Base-by-base conservation (phyloP, 2,113 vertebrate species). In the Hystrix brachyura region DNA sequence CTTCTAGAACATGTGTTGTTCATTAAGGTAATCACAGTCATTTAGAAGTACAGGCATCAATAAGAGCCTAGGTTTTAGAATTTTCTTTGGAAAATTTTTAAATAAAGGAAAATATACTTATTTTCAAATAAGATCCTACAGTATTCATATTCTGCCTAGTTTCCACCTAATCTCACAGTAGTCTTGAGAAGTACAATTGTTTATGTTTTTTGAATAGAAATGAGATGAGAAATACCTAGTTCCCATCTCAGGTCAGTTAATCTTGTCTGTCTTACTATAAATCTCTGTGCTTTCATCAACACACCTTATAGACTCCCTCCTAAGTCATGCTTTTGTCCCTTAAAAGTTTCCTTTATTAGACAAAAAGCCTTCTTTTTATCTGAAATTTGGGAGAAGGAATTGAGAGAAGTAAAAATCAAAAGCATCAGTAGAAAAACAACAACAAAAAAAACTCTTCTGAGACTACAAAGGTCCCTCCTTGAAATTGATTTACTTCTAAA, bases 71-170 rank as follows among this genome's bases (percentile, higher is more conserved):
- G 32, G 43, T 72, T 76, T 86, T 27, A 78, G 12, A 32, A 62
- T 53, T 81, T 96, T 90, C 55, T 65, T 7, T 88, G 32, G 15
- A 91, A 93, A 92, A 81, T 55, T 79, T 79, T 32, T 81, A 38
- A 51, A 65, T 76, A 64, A 93, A 78, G 55, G 34, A 89, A 96
- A 84, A 80, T 67, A 86, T 65, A n/a, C 5, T 59, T 59, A 29
- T 48, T 78, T 90, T 95, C 82, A 13, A 87, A 57, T 48, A 18
- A 85, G 0, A 19, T 29, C 5, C 14, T 87, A 48, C 7, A 59
- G 57, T 76, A 59, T 57, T 55, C 17, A 91, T 34, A 38, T 23
- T 53, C 13, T 67, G 3, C 34, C 53, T 65, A 29, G 90, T 90
- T 32, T 65, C 46, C 74, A 80, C 29, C 69, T 55, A 79, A 67